phyloP scores from a whole-genome alignment of 2,797 vertebrate genomes.

The Paedocypris micromegethes region DNA sequence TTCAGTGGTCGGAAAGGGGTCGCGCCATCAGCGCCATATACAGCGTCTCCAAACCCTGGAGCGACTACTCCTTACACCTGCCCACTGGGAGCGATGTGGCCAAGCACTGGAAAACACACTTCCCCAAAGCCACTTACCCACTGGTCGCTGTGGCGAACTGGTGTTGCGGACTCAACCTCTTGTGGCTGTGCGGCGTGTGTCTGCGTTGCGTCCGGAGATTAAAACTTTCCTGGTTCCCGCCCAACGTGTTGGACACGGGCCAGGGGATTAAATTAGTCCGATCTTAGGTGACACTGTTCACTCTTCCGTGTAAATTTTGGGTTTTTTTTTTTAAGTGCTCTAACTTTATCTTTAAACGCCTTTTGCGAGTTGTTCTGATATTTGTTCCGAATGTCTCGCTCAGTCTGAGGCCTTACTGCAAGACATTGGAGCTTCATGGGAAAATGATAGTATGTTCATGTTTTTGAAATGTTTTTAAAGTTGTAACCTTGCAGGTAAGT shows the following conservation, averaged over 20 bases:
- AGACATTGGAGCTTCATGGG: too few species aligned
- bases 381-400: not conserved
- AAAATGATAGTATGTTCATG: too few species aligned
- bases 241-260: constrained; percentile 88
- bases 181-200: constrained; percentile 84
- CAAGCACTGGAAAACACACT: constrained; percentile 95
- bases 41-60: constrained; percentile 88
- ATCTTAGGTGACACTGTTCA: constrained; percentile 63
- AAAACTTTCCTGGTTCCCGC: constrained; percentile 94
- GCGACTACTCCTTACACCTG: constrained; percentile 90
- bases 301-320: too few species aligned
- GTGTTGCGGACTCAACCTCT: constrained; percentile 90
- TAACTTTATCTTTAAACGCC: too few species aligned
- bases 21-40: constrained; percentile 73
- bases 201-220: constrained; percentile 88
- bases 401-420: too few species aligned
- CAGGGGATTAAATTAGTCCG: constrained; percentile 94
- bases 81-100: constrained; percentile 89
- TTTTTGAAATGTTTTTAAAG: too few species aligned
- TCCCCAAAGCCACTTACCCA: constrained; percentile 85
- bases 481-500: too few species aligned
- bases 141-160: constrained; percentile 91
- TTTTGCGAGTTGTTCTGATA: not conserved
- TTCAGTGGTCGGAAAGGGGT: constrained; percentile 82
- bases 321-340: too few species aligned